phyloP scores from a whole-genome alignment of 2,113 vertebrate species.

The Ariopsis seemanni region DNA sequence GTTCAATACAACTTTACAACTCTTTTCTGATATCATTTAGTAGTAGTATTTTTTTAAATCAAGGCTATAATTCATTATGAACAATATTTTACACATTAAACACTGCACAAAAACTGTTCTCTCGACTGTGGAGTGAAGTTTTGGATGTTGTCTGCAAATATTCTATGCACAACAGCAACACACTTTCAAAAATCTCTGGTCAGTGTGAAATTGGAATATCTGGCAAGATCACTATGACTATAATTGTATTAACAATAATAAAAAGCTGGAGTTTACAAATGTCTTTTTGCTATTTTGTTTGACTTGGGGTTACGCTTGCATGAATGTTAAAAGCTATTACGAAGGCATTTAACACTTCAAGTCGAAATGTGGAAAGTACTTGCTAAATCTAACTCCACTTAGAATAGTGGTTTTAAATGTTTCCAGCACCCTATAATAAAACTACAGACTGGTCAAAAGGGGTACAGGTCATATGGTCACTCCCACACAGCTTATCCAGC shows the following conservation, averaged over 20 bases:
- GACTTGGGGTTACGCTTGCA: not conserved
- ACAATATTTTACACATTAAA: not conserved
- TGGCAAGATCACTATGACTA: not conserved
- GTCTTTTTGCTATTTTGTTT: not conserved
- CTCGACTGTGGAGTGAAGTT: not conserved
- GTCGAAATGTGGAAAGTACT: conserved; percentile 17
- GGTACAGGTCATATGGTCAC: not conserved
- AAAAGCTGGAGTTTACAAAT: not conserved
- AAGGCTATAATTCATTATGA: not conserved
- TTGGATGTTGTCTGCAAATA: not conserved
- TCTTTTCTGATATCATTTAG: too few relatives aligned
- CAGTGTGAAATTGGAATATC: not conserved
- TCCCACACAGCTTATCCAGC: not conserved
- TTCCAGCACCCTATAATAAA: not conserved
- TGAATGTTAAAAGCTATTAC: not conserved
- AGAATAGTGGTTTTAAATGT: not conserved
- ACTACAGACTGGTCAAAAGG: not conserved
- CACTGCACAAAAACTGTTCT: not conserved
- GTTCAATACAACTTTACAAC: not conserved
- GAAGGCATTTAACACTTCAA: conserved; percentile 36
- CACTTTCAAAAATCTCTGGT: not conserved
- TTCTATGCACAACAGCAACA: not conserved
- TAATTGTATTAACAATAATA: not conserved
- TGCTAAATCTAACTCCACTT: not conserved
- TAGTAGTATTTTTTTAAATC: not conserved